Conservation (phyloP, 2,797 vertebrate genomes). For the Steatocranus sp. region DNA sequence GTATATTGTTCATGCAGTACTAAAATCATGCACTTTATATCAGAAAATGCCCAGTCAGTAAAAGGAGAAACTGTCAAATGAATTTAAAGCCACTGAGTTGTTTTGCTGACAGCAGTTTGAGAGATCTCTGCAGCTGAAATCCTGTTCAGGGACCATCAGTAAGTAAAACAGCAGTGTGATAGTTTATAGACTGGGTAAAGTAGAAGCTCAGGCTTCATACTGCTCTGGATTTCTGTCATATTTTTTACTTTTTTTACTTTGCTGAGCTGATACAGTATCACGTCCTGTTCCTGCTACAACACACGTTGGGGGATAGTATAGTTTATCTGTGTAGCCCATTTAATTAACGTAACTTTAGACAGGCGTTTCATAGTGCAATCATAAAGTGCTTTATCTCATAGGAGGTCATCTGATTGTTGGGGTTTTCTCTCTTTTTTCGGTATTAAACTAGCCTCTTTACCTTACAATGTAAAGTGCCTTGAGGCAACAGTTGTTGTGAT, state of each 20-base stretch:
- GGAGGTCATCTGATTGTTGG: background rate
- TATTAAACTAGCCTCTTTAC: background rate
- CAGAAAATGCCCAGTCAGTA: background rate
- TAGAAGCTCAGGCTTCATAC: background rate
- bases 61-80: background rate
- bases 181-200: background rate
- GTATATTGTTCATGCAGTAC: background rate
- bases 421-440: accelerated
- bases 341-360: background rate
- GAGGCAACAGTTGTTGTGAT: background rate
- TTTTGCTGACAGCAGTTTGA: background rate
- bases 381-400: background rate
- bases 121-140: background rate
- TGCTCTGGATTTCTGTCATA: background rate
- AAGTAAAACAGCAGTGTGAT: background rate
- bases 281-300: background rate
- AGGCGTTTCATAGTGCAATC: background rate
- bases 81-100: background rate
- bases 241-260: background rate
- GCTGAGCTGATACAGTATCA: background rate
- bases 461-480: background rate
- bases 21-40: background rate
- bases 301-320: background rate
- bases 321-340: background rate
- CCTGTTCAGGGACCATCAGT: background rate